Evolutionary conservation across 2,888 invertebrate species (phyloP).

Genomic region (Thecophora atra): DNA sequence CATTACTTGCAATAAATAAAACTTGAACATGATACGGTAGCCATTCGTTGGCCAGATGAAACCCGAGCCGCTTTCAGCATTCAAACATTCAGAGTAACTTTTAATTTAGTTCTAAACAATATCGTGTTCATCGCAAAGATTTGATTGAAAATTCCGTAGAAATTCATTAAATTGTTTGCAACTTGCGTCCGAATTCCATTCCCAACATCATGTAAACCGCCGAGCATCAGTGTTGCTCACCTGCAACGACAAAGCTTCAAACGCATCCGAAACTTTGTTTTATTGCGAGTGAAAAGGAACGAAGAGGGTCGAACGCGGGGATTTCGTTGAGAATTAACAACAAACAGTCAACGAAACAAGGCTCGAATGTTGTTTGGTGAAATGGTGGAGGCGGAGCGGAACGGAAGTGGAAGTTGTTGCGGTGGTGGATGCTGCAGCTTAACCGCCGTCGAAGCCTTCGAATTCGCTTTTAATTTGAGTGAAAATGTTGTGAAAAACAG

Average conservation of each 20-base stretch:
- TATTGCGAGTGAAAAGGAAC: not conserved
- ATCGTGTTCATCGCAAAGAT: not conserved
- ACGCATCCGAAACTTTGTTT: no score
- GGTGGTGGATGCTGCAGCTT: not conserved
- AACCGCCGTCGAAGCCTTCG: not conserved
- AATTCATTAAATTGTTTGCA: not conserved
- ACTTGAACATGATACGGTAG: no score
- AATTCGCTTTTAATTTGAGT: constrained; percentile 8
- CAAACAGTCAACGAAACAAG: not conserved
- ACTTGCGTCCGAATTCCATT: not conserved
- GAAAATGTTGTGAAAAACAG: not conserved
- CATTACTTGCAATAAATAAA: no score
- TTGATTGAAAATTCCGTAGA: not conserved
- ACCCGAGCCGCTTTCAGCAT: no score
- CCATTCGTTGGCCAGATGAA: no score
- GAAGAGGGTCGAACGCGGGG: not conserved
- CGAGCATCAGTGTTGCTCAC: not conserved
- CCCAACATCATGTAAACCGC: not conserved
- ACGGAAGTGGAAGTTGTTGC: not conserved
- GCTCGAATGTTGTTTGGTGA: not conserved
- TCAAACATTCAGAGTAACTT: no score
- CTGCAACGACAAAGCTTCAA: not conserved
- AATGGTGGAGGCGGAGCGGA: not conserved
- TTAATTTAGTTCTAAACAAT: not conserved
- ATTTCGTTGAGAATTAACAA: constrained; percentile 2